These are phyloP conservation scores for Tetramorium simillimum DNA, from an alignment of 1,140 invertebrate genomes.

Conservation along the genomic window DNA sequence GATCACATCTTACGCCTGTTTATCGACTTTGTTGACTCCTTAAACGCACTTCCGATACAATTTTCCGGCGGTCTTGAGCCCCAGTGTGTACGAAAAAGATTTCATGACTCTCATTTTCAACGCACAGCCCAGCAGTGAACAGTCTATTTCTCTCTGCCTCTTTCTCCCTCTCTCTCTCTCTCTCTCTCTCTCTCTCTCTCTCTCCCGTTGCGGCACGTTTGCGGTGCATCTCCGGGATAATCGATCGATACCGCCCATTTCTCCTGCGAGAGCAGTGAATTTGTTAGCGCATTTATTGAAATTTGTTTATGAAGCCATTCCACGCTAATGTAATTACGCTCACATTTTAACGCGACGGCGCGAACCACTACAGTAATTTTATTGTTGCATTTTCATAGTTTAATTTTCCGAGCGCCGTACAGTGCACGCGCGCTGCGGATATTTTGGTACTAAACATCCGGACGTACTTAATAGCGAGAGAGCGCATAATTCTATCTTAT, in stretches of 20 bases:
- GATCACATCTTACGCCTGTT: constrained; percentile 75
- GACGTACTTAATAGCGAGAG: constrained; percentile 30
- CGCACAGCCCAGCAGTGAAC: not conserved
- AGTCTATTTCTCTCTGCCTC: too few species aligned
- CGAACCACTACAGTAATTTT: constrained; percentile 62
- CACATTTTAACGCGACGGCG: constrained; percentile 51
- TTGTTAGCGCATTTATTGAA: constrained; percentile 60
- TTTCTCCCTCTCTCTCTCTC: not conserved
- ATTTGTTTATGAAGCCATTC: constrained; percentile 69
- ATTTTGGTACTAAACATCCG: constrained; percentile 57
- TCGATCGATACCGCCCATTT: constrained; percentile 58
- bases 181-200: constrained; percentile 1
- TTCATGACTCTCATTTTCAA: constrained; percentile 39
- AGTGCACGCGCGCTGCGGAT: not conserved
- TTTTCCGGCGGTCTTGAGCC: constrained; percentile 54
- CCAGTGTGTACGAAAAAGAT: constrained; percentile 44
- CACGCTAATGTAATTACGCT: constrained; percentile 64
- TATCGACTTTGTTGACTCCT: constrained; percentile 73
- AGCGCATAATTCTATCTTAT: constrained; percentile 40
- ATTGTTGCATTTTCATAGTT: constrained; percentile 67
- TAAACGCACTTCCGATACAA: constrained; percentile 67
- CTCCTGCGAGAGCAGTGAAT: constrained; percentile 47
- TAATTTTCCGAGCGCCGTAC: constrained; percentile 55
- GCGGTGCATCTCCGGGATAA: constrained; percentile 38
- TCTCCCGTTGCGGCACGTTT: not conserved